A percentile compares a stretch with the other conserved stretches of the same genome.
phyloP scores from a whole-genome alignment of 1,140 invertebrate genomes.

The Euura lappo region DNA sequence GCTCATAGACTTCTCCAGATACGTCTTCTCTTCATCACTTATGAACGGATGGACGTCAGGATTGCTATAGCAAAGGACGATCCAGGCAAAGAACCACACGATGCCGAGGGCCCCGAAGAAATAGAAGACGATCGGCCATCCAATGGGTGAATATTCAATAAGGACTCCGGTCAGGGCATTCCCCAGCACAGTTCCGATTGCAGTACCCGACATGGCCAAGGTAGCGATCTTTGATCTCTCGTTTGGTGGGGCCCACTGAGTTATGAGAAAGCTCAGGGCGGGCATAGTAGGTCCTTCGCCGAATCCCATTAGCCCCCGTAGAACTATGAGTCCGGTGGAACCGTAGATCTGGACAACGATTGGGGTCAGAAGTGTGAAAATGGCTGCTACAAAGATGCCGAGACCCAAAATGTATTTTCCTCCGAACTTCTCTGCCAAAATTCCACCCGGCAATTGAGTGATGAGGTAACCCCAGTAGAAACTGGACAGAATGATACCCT shows the following conservation, averaged over 20 bases:
- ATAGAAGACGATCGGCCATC: no score
- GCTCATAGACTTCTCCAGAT: conserved; percentile 62
- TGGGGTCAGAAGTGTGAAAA: conserved; percentile 42
- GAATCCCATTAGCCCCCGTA: conserved; percentile 70
- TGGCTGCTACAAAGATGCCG: conserved; percentile 58
- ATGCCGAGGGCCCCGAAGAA: no score
- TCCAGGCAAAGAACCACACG: no score
- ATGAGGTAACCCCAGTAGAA: conserved; percentile 37
- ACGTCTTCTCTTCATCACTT: conserved; percentile 46
- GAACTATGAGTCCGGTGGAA: no score
- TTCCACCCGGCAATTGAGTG: conserved; percentile 54
- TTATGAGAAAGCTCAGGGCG: conserved; percentile 21
- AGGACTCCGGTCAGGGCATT: no score
- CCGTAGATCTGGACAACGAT: neutral
- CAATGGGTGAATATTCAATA: no score
- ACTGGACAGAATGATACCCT: no score
- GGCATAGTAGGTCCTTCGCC: conserved; percentile 61
- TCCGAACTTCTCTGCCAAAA: conserved; percentile 60
- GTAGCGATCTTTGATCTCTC: no score
- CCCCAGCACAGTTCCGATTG: conserved; percentile 42
- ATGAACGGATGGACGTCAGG: conserved; percentile 85
- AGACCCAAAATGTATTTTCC: conserved; percentile 61
- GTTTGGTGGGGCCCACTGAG: no score
- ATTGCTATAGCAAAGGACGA: conserved; percentile 61
- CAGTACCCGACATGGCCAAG: no score